These are phyloP conservation scores for Cremastobaeus sp. DNA, from an alignment of 2,888 invertebrate species.

Conservation along the genomic window DNA sequence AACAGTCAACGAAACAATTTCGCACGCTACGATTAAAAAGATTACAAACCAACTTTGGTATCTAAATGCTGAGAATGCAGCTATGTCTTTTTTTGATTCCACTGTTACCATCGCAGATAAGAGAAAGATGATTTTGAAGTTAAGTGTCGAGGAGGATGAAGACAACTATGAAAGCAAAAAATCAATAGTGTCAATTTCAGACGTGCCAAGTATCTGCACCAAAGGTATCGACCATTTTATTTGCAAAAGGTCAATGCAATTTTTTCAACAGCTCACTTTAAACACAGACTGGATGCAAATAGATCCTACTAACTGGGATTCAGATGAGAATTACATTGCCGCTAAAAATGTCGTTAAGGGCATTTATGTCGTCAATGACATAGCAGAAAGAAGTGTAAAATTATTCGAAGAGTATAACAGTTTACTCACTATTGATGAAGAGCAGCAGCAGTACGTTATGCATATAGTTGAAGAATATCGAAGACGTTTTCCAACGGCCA, in stretches of 20 bases:
- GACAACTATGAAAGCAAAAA: background rate
- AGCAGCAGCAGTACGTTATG: slow-evolving; percentile 21
- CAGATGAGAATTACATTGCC: slow-evolving; percentile 5
- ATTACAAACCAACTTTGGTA: slow-evolving; percentile 13
- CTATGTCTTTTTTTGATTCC: slow-evolving; percentile 16
- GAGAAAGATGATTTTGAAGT: slow-evolving; percentile 20
- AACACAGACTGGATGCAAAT: slow-evolving; percentile 2
- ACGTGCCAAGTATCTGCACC: slow-evolving; percentile 22
- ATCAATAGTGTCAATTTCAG: slow-evolving; percentile 7
- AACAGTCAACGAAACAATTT: background rate
- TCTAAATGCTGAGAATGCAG: slow-evolving; percentile 2
- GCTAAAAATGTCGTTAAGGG: slow-evolving; percentile 24
- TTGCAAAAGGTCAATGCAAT: slow-evolving; percentile 6
- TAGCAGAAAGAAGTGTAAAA: too few species aligned
- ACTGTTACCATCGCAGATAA: slow-evolving; percentile 3
- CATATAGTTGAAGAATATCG: slow-evolving; percentile 16
- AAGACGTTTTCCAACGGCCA: slow-evolving; percentile 11
- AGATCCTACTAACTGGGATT: slow-evolving; percentile 13
- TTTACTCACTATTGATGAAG: slow-evolving; percentile 28
- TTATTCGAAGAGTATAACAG: slow-evolving; percentile 30
- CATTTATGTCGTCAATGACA: slow-evolving; percentile 21
- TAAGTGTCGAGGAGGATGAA: slow-evolving; percentile 4
- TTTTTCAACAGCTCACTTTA: slow-evolving; percentile 20
- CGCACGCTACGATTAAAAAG: slow-evolving; percentile 1
- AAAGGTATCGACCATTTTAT: slow-evolving; percentile 35